These are phyloP conservation scores for Dicentrarchus labrax DNA, from an alignment of 2,113 vertebrate genomes.

Conservation along the genomic window DNA sequence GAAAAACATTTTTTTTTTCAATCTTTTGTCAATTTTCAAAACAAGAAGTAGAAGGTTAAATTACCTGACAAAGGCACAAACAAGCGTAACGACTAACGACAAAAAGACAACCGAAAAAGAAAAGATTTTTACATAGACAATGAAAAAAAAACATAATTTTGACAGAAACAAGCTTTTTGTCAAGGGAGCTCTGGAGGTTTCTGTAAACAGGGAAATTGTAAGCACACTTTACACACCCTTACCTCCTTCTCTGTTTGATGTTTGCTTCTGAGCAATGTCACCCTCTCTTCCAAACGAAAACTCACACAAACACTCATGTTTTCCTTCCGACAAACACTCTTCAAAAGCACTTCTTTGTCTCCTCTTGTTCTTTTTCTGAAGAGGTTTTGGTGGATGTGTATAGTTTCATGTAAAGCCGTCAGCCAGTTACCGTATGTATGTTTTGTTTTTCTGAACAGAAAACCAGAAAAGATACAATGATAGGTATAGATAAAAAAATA, in stretches of 20 bases:
- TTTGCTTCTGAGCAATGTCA: slow-evolving; percentile 28
- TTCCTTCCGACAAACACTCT: slow-evolving; percentile 34
- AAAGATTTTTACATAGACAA: not conserved
- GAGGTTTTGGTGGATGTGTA: slow-evolving; percentile 48
- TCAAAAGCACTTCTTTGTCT: slow-evolving; percentile 27
- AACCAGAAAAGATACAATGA: slow-evolving; percentile 33
- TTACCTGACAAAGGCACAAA: slow-evolving; percentile 8
- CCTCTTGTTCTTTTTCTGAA: slow-evolving; percentile 11
- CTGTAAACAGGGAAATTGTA: slow-evolving; percentile 22
- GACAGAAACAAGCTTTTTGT: not conserved
- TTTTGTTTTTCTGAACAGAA: slow-evolving; percentile 53
- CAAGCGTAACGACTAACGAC: not conserved
- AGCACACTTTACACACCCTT: slow-evolving; percentile 54
- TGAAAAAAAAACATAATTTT: not conserved
- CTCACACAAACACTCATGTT: slow-evolving; percentile 18
- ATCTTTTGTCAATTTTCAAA: not conserved
- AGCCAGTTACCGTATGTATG: slow-evolving; percentile 37
- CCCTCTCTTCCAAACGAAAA: slow-evolving; percentile 40
- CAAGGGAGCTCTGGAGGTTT: not conserved
- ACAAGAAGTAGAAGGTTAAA: not conserved
- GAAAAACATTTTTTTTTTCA: not conserved
- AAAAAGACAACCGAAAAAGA: not conserved
- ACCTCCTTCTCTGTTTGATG: slow-evolving; percentile 49
- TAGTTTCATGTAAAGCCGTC: slow-evolving; percentile 61
- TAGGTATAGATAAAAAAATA: not conserved